These are phyloP conservation scores for Sternotherus odoratus DNA, from an alignment of 2,797 vertebrate genomes.

Conservation along the genomic window DNA sequence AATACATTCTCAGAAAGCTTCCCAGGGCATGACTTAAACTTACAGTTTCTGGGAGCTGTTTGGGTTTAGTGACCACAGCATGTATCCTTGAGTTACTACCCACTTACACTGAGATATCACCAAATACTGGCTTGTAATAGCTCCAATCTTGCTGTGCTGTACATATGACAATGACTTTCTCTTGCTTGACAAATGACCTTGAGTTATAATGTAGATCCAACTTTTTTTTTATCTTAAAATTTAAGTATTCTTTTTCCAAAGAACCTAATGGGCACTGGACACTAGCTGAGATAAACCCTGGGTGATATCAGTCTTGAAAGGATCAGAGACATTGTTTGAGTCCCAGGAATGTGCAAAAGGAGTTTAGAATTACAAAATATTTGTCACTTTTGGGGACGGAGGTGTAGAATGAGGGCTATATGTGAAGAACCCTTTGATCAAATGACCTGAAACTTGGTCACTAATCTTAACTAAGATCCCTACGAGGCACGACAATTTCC, in stretches of 20 bases:
- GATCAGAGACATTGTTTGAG: not conserved
- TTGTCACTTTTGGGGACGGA: no score
- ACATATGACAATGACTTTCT: not conserved
- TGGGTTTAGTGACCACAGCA: not conserved
- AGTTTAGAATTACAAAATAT: no score
- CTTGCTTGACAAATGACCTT: not conserved
- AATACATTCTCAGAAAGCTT: not conserved
- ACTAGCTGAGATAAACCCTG: not conserved
- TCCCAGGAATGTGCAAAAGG: not conserved
- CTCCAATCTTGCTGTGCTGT: not conserved
- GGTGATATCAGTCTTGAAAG: not conserved
- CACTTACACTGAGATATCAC: not conserved
- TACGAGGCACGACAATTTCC: not conserved
- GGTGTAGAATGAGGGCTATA: no score
- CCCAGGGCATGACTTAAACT: not conserved
- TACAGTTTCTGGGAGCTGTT: not conserved
- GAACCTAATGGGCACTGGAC: not conserved
- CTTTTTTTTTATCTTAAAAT: not conserved
- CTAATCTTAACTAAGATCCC: not conserved
- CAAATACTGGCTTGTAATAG: not conserved
- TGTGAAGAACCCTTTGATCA: no score
- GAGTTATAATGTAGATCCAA: not conserved
- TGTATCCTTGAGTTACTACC: not conserved
- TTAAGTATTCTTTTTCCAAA: not conserved
- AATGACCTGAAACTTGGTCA: no score